A percentile compares a stretch with the other conserved stretches of the same genome.
phyloP scores from a whole-genome alignment of 2,113 vertebrate species.

The Hippotragus niger region DNA sequence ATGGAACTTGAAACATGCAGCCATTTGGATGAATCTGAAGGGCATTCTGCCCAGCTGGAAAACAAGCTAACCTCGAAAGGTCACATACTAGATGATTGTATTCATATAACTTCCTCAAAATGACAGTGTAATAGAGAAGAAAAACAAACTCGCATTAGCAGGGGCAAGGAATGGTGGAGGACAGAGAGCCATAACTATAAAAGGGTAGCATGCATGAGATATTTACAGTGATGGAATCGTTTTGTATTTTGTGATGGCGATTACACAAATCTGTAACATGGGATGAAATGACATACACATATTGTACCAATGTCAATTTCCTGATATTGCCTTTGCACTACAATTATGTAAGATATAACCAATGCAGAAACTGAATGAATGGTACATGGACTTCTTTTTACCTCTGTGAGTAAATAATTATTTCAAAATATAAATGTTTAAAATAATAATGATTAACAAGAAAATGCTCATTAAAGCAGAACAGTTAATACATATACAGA shows the following conservation, averaged over 20 bases:
- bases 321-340: background rate
- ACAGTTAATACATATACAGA: background rate
- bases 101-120: background rate
- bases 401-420: background rate
- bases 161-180: accelerated
- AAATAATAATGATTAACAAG: background rate
- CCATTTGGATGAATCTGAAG: background rate
- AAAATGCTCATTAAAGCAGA: background rate
- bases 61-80: background rate
- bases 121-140: background rate
- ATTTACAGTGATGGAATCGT: background rate
- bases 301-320: background rate
- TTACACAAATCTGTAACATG: background rate
- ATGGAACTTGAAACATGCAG: background rate
- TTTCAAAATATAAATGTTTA: background rate
- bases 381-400: background rate
- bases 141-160: background rate
- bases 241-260: background rate
- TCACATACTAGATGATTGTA: background rate
- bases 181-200: background rate
- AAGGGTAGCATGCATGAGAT: background rate
- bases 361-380: background rate
- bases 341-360: background rate
- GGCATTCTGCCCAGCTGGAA: background rate
- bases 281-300: background rate